Base-by-base conservation (phyloP, 2,888 invertebrate genomes). In the Coremacera marginata region DNA sequence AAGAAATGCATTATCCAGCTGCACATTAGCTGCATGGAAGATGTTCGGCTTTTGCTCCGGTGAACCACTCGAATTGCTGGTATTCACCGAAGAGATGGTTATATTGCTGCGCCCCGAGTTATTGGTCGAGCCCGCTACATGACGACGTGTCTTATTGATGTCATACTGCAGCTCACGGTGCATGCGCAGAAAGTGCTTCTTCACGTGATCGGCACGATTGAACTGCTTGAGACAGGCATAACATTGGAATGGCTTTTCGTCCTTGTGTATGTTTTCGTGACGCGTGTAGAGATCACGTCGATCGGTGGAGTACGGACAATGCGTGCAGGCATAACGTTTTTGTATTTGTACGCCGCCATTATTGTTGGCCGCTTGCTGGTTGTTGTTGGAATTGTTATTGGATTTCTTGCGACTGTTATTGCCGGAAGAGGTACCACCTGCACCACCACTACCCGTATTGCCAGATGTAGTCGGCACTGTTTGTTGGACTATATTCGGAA, bases 181-280 rank as follows among this genome's bases (percentile, higher is more conserved):
- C 95, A 97, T 97, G 82, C 97, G 92, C 82, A 96, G 90, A 86
- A 97, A 97, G 89, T 97, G 97, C 86, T 97, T 97, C 90, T 97
- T 97, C 65, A 97, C 97, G 88, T 97, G 97, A 89, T 97, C 97
- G 55, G 97, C 97, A 72, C 97, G 92, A 89, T 97, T 97, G 90
- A 97, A 97, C 88, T 96, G 96, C 89, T 97, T 96, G 87, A 94
- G 93, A 87, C 97, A 97, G 49, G 96, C 94, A 88, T 97, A 97
- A 89, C 97, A 97, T 87, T 96, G 96, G 88, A 97, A 97, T 7
- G 97, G 97, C 88, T 97, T 97, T 88, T 97, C 96, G 88, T 96
- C 96, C 83, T 96, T 93, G 88, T 97, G 97, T 81, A 97, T 97
- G 88, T 96, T 97, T 90, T 97, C 96, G 89, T 97, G 97, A 51